Conservation (phyloP, 2,888 invertebrate genomes). For the Calameuta filiformis region DNA sequence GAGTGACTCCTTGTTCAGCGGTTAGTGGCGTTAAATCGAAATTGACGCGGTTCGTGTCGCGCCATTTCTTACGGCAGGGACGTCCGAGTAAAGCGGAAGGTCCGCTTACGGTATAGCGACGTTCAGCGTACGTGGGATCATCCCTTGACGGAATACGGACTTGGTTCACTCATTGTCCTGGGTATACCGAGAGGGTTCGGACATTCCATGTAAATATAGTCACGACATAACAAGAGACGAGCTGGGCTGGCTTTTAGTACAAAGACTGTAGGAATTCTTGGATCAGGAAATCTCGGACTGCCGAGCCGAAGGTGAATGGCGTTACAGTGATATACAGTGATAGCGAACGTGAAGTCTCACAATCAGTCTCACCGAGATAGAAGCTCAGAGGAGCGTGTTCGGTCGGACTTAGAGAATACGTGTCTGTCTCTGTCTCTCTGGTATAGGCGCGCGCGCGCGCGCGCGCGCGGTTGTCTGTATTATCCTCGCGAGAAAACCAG, state of each 20-base stretch:
- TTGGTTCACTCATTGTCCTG: neutral
- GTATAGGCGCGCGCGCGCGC: neutral
- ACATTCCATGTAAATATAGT: neutral
- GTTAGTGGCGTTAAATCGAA: conserved; percentile 40
- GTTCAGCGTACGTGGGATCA: neutral
- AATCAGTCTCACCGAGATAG: neutral
- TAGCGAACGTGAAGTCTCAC: neutral
- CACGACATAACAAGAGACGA: neutral
- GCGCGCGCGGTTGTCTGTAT: neutral
- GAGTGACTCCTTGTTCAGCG: neutral
- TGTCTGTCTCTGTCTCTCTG: neutral
- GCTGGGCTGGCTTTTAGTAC: neutral
- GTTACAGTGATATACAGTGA: neutral
- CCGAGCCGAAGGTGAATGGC: neutral
- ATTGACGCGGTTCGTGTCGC: conserved; percentile 32
- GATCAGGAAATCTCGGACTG: neutral
- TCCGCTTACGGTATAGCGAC: neutral
- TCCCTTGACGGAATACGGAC: neutral
- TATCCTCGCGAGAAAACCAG: conserved; percentile 44
- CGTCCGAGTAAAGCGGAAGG: neutral
- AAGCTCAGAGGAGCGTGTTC: neutral
- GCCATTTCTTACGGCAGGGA: neutral
- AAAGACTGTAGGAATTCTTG: neutral
- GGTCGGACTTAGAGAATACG: neutral
- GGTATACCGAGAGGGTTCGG: neutral